Evolutionary conservation across 1,140 invertebrate genomes (phyloP).

Genomic region (Euwallacea fornicatus): DNA sequence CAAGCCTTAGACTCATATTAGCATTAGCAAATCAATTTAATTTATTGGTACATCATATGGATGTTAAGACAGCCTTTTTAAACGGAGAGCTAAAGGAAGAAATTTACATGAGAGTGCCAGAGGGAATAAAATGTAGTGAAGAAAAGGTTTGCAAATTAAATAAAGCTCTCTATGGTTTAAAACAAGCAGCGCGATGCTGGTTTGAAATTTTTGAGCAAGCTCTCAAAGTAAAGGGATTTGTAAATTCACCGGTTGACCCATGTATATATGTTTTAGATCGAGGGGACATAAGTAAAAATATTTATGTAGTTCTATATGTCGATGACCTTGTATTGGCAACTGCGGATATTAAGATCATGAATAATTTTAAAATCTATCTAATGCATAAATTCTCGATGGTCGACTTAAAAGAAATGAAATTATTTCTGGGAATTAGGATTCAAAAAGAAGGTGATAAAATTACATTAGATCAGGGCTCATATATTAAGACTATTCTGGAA

Average conservation of each 20-base stretch:
- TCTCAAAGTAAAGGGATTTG: slow-evolving; percentile 45
- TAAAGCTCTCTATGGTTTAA: slow-evolving; percentile 53
- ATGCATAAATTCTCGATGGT: slow-evolving; percentile 23
- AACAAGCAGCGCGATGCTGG: slow-evolving; percentile 52
- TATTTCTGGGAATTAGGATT: slow-evolving; percentile 21
- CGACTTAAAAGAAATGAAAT: slow-evolving; percentile 25
- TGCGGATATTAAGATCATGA: slow-evolving; percentile 28
- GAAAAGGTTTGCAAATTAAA: slow-evolving; percentile 49
- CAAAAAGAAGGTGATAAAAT: neutral
- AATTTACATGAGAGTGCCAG: slow-evolving; percentile 51
- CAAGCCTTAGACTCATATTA: slow-evolving; percentile 49
- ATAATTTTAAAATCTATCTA: slow-evolving; percentile 18
- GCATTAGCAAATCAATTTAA: slow-evolving; percentile 54
- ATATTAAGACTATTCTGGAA: neutral
- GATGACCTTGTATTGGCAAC: slow-evolving; percentile 44
- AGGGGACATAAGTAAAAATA: slow-evolving; percentile 22
- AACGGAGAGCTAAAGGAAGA: slow-evolving; percentile 52
- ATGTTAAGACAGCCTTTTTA: slow-evolving; percentile 50
- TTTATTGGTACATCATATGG: slow-evolving; percentile 53
- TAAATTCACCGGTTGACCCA: slow-evolving; percentile 38
- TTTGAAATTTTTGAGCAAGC: slow-evolving; percentile 44
- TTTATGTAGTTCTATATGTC: slow-evolving; percentile 46
- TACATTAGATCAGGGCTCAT: neutral
- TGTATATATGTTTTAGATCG: slow-evolving; percentile 35
- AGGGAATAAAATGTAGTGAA: slow-evolving; percentile 43